A percentile compares a stretch with the other conserved stretches of the same genome.
Evolutionary conservation across 2,797 vertebrate species (phyloP).

Genomic region (Myotis myotis): DNA sequence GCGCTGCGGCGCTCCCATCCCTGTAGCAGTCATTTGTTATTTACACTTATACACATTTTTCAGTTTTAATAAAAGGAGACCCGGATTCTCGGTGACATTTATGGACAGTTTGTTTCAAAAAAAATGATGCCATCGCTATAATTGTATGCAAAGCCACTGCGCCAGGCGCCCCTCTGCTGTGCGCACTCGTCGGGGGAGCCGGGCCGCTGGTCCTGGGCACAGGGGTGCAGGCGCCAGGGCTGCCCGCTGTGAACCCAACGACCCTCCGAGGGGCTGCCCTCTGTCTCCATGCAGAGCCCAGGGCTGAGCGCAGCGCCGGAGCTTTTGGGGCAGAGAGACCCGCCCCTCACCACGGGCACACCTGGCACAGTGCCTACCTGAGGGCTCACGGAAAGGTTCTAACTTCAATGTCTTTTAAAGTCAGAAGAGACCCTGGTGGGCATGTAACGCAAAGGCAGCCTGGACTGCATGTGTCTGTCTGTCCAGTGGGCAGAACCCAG

Average conservation of each 20-base stretch:
- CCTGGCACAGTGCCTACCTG: background rate
- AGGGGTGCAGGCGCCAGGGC: background rate
- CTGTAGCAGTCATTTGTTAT: slow-evolving; percentile 91
- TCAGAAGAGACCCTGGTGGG: background rate
- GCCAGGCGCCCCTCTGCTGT: background rate
- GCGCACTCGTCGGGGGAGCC: background rate
- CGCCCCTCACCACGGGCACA: accelerated
- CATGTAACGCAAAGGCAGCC: background rate
- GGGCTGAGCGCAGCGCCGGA: accelerated
- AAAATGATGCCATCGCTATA: slow-evolving; percentile 75
- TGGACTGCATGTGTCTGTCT: background rate
- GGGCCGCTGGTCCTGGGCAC: background rate
- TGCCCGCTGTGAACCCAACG: background rate
- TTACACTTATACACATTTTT: slow-evolving; percentile 89
- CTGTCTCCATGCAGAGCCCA: background rate
- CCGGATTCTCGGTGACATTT: slow-evolving; percentile 86
- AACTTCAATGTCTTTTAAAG: background rate
- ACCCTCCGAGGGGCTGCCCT: background rate
- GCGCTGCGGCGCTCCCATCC: slow-evolving; percentile 89
- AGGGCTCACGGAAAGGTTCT: background rate
- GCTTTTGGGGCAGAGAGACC: no score
- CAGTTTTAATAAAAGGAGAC: slow-evolving; percentile 91
- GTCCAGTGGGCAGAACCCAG: background rate
- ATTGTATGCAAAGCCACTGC: slow-evolving; percentile 63
- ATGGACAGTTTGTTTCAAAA: slow-evolving; percentile 83